phyloP scores from a whole-genome alignment of 2,888 invertebrate species.

The Leptinotarsa rubiginosa region DNA sequence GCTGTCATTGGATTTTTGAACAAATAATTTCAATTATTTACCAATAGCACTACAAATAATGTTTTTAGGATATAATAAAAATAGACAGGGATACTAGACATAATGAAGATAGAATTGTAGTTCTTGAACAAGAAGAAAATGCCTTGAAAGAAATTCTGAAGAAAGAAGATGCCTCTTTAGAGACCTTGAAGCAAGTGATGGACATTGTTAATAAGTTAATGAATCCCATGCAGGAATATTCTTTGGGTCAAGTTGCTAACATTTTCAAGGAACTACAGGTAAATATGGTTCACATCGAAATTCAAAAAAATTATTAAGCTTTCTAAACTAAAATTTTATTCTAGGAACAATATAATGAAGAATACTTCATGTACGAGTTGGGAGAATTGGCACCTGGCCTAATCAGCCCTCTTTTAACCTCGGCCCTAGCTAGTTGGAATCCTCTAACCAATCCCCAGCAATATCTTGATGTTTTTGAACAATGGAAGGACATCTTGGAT shows the following conservation, averaged over 20 bases:
- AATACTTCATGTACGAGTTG: conserved; percentile 87
- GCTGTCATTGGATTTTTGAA: too few species aligned
- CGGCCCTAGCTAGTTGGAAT: conserved; percentile 81
- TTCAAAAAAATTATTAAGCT: background rate
- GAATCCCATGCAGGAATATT: conserved; percentile 68
- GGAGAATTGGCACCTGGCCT: conserved; percentile 86
- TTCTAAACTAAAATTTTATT: conserved; percentile 25
- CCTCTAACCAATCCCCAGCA: conserved; percentile 78
- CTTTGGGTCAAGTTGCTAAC: conserved; percentile 71
- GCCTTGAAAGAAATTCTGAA: conserved; percentile 75
- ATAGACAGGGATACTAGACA: conserved; percentile 83
- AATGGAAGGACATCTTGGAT: conserved; percentile 77
- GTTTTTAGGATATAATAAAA: conserved; percentile 82
- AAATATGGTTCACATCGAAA: conserved; percentile 25
- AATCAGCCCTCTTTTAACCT: conserved; percentile 85
- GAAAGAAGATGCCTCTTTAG: conserved; percentile 80
- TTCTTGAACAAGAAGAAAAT: conserved; percentile 82
- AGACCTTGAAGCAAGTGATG: conserved; percentile 78
- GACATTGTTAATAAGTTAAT: conserved; percentile 74
- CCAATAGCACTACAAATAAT: too few species aligned
- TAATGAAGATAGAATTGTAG: conserved; percentile 82
- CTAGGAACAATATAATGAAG: conserved; percentile 75
- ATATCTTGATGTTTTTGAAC: conserved; percentile 74
- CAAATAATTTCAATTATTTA: too few species aligned
- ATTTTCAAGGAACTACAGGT: conserved; percentile 72